Evolutionary conservation across 2,888 invertebrate species (phyloP).

Genomic region (Catotricha subobsoleta): DNA sequence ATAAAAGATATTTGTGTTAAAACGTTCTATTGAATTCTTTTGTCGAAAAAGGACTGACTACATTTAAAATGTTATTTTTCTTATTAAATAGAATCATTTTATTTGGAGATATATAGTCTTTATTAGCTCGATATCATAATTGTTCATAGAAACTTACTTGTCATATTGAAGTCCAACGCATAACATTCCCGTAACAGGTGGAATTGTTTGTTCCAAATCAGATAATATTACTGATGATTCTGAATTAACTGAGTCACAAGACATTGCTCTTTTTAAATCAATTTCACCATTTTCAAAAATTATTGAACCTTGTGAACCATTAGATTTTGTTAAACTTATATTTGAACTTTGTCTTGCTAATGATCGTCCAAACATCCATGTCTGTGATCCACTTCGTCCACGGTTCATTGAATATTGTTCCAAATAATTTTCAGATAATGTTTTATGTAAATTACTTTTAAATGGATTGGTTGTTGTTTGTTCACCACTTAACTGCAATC

Average conservation of each 20-base stretch:
- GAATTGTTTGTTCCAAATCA: conserved; percentile 46
- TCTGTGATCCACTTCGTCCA: conserved; percentile 9
- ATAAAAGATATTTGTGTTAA: no score
- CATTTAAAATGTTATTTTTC: no score
- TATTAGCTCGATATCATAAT: no score
- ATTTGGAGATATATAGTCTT: no score
- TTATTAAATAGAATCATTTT: no score
- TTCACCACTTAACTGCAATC: no score
- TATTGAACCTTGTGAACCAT: conserved; percentile 23
- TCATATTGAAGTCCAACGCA: conserved; percentile 63
- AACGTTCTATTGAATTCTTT: no score
- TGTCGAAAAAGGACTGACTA: no score
- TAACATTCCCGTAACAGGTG: conserved; percentile 53
- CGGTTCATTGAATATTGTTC: conserved; percentile 11
- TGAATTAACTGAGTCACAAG: conserved; percentile 64
- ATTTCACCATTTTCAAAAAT: conserved; percentile 17
- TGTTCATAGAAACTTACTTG: conserved; percentile 46
- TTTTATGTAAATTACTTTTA: conserved; percentile 23
- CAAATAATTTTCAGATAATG: conserved; percentile 27
- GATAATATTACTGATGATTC: conserved; percentile 50
- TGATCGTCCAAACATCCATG: conserved; percentile 24
- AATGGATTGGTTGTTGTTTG: conserved; percentile 18
- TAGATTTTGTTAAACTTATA: conserved; percentile 21
- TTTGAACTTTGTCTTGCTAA: conserved; percentile 23
- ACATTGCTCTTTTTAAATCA: conserved; percentile 40